These are phyloP conservation scores for Drosophila navojoa DNA, from an alignment of 1,140 invertebrate species.

Conservation along the genomic window DNA sequence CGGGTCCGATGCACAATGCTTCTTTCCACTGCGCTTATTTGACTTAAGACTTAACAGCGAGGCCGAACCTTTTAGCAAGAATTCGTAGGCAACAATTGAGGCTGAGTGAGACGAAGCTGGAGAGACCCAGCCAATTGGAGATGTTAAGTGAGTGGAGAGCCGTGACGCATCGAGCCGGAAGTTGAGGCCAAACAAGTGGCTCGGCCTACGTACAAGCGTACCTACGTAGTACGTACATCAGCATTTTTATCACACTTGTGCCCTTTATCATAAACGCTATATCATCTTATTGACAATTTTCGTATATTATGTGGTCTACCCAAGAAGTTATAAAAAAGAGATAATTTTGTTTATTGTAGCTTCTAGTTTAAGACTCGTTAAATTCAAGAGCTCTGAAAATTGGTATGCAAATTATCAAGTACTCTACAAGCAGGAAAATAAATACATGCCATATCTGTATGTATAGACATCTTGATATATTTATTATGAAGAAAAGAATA, in stretches of 20 bases:
- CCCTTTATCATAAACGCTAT: neutral
- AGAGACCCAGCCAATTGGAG: conserved; percentile 15
- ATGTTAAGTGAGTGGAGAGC: conserved; percentile 2
- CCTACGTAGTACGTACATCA: neutral
- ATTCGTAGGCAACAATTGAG: conserved; percentile 56
- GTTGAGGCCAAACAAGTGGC: conserved; percentile 23
- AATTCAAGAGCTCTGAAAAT: neutral
- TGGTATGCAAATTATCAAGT: neutral
- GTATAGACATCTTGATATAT: too few species aligned
- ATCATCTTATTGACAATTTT: neutral
- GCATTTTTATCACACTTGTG: neutral
- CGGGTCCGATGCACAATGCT: neutral
- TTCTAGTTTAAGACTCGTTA: neutral
- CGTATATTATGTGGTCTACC: too few species aligned
- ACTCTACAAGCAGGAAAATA: too few species aligned
- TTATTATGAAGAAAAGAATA: too few species aligned
- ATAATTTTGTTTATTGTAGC: too few species aligned
- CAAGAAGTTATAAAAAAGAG: too few species aligned
- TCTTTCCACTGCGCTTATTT: conserved; percentile 40
- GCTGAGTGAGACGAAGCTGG: conserved; percentile 19
- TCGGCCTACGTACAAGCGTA: conserved; percentile 25
- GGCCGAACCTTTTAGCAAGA: conserved; percentile 76
- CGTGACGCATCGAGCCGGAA: conserved; percentile 35
- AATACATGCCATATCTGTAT: too few species aligned
- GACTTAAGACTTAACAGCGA: conserved; percentile 41